Base-by-base conservation (phyloP, 2,113 vertebrate species). In the Lipotes vexillifer region DNA sequence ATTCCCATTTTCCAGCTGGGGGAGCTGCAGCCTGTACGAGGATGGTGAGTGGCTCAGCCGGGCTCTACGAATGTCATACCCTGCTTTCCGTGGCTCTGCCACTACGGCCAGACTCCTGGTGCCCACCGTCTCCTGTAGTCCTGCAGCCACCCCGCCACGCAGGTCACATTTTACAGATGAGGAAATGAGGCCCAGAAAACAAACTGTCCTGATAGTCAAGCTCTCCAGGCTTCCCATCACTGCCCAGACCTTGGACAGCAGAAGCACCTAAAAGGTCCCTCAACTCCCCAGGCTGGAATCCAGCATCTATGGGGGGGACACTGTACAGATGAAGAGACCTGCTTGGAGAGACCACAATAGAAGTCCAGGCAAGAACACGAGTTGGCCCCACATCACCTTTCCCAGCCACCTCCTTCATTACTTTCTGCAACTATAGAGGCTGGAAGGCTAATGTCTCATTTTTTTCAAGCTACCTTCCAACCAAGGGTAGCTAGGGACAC, bases 71-170 rank as follows among this genome's bases (percentile, higher is more conserved):
- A 75, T 0, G 2, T 57, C 57, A 0, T 3, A 3, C 0, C 52
- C 46, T 6, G 1, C 18, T 2, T 0, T 8, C 75, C 46, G 12
- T 1, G 0, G 13, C 33, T 68, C 49, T 3, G 59, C 71, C 4
- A 1, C 44, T 1, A 0, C 0, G 2, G 63, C 82, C 72, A 3
- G 55, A 44, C 21, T 6, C 55, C 1, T 0, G 17, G 36, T 38
- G 33, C 27, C 1, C 0, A 0, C 63, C 17, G 36, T 27, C 74
- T 59, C 38, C 12, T 8, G 1, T 3, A 4, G 15, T 68, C 27
- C 41, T 57, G 29, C 0, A 2, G 15, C 41, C 65, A 31, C 6
- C 33, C 65, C 12, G 8, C 66, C 65, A 49, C n/a, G 44, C 71
- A 72, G 63, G 8, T 27, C 31, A 31, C 17, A 13, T 25, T 41